These are phyloP conservation scores for Drosophila barbarae DNA, from an alignment of 2,888 invertebrate species.

Conservation along the genomic window DNA sequence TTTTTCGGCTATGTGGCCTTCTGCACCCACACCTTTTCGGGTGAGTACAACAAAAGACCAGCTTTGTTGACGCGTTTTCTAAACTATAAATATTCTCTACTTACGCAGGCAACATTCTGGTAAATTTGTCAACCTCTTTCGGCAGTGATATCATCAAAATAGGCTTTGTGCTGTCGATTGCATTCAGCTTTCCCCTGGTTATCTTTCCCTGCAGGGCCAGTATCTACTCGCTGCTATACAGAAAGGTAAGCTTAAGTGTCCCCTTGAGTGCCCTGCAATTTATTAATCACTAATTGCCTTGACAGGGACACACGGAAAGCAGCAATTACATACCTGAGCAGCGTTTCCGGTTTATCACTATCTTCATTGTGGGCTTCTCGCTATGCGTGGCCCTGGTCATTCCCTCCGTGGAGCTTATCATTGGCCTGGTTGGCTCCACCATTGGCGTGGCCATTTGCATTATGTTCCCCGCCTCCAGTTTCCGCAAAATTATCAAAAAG, in stretches of 20 bases:
- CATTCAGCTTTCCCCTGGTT: conserved; percentile 97
- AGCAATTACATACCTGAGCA: conserved; percentile 89
- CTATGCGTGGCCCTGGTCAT: conserved; percentile 90
- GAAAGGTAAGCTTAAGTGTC: conserved; percentile 83
- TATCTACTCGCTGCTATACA: conserved; percentile 93
- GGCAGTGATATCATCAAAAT: conserved; percentile 94
- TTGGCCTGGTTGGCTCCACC: conserved; percentile 96
- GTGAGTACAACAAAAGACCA: conserved; percentile 48
- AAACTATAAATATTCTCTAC: background rate
- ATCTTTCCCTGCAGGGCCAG: conserved; percentile 98
- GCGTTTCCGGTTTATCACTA: conserved; percentile 91
- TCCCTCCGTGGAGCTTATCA: conserved; percentile 95
- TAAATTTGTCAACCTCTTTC: conserved; percentile 90
- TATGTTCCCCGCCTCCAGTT: conserved; percentile 94
- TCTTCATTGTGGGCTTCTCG: conserved; percentile 87
- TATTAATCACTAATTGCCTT: background rate
- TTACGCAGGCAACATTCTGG: conserved; percentile 89
- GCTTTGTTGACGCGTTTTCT: conserved; percentile 1
- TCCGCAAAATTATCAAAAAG: conserved; percentile 90
- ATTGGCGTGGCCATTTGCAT: conserved; percentile 96
- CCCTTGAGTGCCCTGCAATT: background rate
- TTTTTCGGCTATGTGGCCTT: conserved; percentile 95
- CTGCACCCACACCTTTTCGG: conserved; percentile 87
- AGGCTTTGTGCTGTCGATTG: conserved; percentile 95
- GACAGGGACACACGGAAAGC: conserved; percentile 86